These are phyloP conservation scores for Decapterus maruadsi DNA, from an alignment of 2,797 vertebrate species.

Conservation along the genomic window DNA sequence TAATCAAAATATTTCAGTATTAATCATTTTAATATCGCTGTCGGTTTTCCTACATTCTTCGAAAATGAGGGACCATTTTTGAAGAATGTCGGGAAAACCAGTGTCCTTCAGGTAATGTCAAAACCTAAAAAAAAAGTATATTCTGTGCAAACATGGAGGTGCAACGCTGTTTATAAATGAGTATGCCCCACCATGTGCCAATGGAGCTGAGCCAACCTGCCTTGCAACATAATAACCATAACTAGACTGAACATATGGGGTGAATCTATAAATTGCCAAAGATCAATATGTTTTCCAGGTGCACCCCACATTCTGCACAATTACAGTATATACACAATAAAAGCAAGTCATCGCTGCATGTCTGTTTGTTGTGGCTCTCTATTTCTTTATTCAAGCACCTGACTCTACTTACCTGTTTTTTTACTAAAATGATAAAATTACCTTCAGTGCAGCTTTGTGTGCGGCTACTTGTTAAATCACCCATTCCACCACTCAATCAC, in stretches of 20 bases:
- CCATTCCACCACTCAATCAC: conserved; percentile 36
- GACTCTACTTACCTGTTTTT: background rate
- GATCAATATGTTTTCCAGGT: too few species aligned
- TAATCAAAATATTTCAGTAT: too few species aligned
- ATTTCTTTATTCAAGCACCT: background rate
- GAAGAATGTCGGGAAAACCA: too few species aligned
- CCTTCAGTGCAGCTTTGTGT: conserved; percentile 5
- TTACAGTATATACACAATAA: background rate
- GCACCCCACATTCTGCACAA: background rate
- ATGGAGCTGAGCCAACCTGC: background rate
- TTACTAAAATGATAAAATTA: background rate
- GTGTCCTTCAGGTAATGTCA: too few species aligned
- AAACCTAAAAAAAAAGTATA: too few species aligned
- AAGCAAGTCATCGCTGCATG: background rate
- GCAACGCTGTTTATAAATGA: too few species aligned
- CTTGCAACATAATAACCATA: background rate
- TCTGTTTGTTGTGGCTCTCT: background rate
- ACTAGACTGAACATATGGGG: background rate
- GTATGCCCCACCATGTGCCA: too few species aligned
- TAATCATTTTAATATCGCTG: too few species aligned
- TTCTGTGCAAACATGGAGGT: too few species aligned
- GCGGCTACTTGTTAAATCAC: conserved; percentile 46
- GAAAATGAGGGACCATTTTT: too few species aligned
- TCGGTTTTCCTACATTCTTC: too few species aligned
- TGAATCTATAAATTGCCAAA: too few species aligned